These are phyloP conservation scores for Paralichthys olivaceus DNA, from an alignment of 2,113 vertebrate species.

Conservation along the genomic window DNA sequence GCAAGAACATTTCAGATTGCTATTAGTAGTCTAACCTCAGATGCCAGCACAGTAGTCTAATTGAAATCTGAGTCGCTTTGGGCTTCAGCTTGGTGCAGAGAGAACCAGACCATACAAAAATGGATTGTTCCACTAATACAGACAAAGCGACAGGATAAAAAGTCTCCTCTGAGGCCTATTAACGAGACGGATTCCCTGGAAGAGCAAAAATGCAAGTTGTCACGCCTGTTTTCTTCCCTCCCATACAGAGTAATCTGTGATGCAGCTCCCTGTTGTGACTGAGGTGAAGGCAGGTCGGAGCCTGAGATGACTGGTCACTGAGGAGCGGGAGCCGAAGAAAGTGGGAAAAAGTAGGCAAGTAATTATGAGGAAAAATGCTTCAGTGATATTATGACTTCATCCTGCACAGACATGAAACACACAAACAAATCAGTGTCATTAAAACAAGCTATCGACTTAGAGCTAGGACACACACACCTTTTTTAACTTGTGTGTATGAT, in stretches of 20 bases:
- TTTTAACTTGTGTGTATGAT: too few relatives aligned
- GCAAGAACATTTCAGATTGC: not conserved
- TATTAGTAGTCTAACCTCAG: conserved; percentile 7
- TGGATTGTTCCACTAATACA: conserved; percentile 45
- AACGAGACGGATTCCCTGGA: conserved; percentile 36
- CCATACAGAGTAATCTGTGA: not conserved
- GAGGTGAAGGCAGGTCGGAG: conserved; percentile 50
- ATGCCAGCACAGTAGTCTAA: conserved; percentile 18
- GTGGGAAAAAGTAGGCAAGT: not conserved
- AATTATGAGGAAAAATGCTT: not conserved
- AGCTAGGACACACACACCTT: too few relatives aligned
- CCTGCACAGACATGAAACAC: not conserved
- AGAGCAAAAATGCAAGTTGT: conserved; percentile 37
- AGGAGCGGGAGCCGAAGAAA: not conserved
- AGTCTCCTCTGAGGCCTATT: conserved; percentile 56
- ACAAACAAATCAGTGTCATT: not conserved
- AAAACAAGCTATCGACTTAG: not conserved
- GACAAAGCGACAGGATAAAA: conserved; percentile 37
- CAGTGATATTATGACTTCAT: not conserved
- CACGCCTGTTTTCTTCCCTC: conserved; percentile 11
- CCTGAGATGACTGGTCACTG: conserved; percentile 12
- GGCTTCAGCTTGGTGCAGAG: conserved; percentile 9
- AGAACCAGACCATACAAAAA: conserved; percentile 37
- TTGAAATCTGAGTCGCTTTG: conserved; percentile 32
- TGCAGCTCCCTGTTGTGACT: conserved; percentile 18